A percentile compares a stretch with the other conserved stretches of the same genome.
Conservation (phyloP, 2,888 invertebrate genomes). For the Eumacrocentrus americanus region DNA sequence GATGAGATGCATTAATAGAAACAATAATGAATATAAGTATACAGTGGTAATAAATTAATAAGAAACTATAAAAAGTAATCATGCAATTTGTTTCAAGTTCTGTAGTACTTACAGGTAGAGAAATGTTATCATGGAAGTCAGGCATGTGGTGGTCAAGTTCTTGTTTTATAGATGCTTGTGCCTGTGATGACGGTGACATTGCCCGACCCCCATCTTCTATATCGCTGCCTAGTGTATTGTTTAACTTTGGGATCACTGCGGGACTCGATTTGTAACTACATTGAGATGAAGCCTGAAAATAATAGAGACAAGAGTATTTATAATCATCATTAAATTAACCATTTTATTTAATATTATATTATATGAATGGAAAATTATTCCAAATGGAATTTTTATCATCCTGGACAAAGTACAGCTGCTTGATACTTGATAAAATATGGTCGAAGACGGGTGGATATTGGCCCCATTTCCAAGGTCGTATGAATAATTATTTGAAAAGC, state of each 20-base stretch:
- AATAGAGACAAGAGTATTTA: not conserved
- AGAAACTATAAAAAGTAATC: too few relatives aligned
- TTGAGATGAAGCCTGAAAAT: conserved; percentile 66
- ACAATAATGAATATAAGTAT: not conserved
- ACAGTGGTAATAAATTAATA: not conserved
- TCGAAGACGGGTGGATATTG: conserved; percentile 28
- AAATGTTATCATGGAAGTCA: conserved; percentile 62
- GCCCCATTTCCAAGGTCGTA: conserved; percentile 43
- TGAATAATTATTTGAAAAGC: conserved; percentile 49
- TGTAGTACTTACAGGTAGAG: conserved; percentile 59
- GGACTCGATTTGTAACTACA: conserved; percentile 73
- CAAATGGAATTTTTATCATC: conserved; percentile 9
- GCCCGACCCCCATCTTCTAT: conserved; percentile 65
- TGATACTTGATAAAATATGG: conserved; percentile 25
- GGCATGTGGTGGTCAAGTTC: conserved; percentile 66
- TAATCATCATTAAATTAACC: not conserved
- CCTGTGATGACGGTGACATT: conserved; percentile 65
- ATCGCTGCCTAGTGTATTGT: conserved; percentile 66
- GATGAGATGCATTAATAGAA: not conserved
- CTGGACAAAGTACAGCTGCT: conserved; percentile 27
- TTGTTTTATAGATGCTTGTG: conserved; percentile 67
- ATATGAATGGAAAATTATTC: conserved; percentile 14
- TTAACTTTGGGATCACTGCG: conserved; percentile 67
- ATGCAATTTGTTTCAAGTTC: too few relatives aligned
- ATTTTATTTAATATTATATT: conserved; percentile 18